phyloP scores from a whole-genome alignment of 2,113 vertebrate species.

The Caranx ignobilis region DNA sequence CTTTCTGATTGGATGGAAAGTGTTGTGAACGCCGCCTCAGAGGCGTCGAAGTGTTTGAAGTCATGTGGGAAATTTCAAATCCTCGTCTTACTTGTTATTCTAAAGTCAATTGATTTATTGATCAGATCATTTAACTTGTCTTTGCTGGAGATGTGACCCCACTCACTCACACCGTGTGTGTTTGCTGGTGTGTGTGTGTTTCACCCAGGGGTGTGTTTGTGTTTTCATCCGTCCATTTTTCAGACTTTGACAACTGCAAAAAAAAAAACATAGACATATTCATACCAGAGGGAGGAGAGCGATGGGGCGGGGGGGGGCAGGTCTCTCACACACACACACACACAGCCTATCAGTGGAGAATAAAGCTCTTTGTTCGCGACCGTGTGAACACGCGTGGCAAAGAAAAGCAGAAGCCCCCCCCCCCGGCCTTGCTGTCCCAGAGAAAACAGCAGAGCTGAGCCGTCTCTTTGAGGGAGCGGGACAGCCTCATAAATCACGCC shows the following conservation, averaged over 20 bases:
- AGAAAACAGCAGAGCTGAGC: constrained; percentile 67
- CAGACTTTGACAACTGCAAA: constrained; percentile 24
- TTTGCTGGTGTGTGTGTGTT: neutral
- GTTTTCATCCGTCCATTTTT: constrained; percentile 31
- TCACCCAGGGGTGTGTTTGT: constrained; percentile 22
- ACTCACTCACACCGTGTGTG: neutral
- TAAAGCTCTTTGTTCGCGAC: constrained; percentile 74
- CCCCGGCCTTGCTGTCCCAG: constrained; percentile 46
- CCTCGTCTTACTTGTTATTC: too few relatives aligned
- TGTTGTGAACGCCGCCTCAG: too few relatives aligned
- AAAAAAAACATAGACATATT: constrained; percentile 30
- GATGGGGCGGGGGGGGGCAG: neutral
- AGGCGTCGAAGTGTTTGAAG: neutral
- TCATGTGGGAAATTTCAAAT: neutral
- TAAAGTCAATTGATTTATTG: too few relatives aligned
- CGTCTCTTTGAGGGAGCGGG: constrained; percentile 51
- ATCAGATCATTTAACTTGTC: too few relatives aligned
- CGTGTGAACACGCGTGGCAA: constrained; percentile 71
- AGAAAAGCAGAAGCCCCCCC: constrained; percentile 63
- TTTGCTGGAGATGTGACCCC: too few relatives aligned
- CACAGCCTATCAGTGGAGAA: constrained; percentile 61
- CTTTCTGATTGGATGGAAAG: too few relatives aligned
- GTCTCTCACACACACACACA: constrained; percentile 38
- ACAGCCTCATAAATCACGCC: constrained; percentile 76
- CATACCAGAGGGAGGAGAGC: constrained; percentile 7